Percentiles rank a stretch among this genome's conserved stretches.
These are phyloP conservation scores for Rhabdophis nuchalis DNA, from an alignment of 2,797 vertebrate species.

Conservation along the genomic window DNA sequence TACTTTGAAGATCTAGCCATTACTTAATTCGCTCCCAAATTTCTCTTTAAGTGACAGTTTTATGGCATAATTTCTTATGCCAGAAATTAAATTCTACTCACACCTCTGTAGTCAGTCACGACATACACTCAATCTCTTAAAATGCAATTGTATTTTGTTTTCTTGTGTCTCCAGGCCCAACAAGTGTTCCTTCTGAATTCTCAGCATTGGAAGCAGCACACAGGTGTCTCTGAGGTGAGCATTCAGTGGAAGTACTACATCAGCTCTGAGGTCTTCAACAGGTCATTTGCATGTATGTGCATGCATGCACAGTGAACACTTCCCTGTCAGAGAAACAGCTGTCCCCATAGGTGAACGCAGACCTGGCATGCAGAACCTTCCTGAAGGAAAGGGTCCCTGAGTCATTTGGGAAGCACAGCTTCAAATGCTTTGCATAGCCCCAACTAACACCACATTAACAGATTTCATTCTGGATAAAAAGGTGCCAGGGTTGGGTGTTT, in stretches of 20 bases:
- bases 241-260: not conserved
- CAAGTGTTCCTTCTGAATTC: not conserved
- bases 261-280: not conserved
- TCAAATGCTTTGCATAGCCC: not conserved
- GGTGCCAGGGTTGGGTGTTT: conserved; percentile 26
- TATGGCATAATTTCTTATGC: not conserved
- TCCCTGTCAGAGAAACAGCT: not conserved
- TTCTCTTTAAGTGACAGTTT: not conserved
- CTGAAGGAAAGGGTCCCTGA: not conserved
- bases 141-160: not conserved
- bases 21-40: not conserved
- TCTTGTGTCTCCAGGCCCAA: not conserved
- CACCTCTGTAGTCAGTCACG: not conserved
- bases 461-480: not conserved
- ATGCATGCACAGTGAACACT: not conserved
- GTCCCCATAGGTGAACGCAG: not conserved
- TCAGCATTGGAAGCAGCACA: not conserved
- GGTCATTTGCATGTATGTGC: not conserved
- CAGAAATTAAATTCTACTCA: not conserved
- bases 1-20: not conserved
- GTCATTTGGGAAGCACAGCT: not conserved
- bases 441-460: not conserved
- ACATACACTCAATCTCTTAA: not conserved
- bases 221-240: not conserved
- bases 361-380: not conserved